These are phyloP conservation scores for Nephotettix cincticeps DNA, from an alignment of 1,140 invertebrate genomes.

Conservation along the genomic window DNA sequence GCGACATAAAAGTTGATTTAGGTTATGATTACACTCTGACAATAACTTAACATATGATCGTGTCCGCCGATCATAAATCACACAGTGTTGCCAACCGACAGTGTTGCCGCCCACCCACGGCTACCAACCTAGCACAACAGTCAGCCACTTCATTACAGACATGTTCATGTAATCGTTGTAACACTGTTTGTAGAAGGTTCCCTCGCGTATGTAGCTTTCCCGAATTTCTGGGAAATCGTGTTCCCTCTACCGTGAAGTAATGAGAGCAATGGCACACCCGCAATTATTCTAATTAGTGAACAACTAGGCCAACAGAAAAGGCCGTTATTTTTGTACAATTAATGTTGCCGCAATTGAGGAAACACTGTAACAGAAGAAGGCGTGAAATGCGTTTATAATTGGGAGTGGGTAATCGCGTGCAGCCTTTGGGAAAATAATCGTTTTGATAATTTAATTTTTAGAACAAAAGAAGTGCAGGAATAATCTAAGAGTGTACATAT, in stretches of 20 bases:
- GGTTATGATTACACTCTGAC: neutral
- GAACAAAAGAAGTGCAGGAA: too few species aligned
- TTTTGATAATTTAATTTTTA: too few species aligned
- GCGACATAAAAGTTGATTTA: too few species aligned
- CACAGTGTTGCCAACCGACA: neutral
- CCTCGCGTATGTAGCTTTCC: neutral
- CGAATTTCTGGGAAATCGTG: neutral
- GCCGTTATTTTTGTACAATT: constrained; percentile 14
- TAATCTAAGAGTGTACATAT: too few species aligned
- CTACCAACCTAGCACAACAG: too few species aligned
- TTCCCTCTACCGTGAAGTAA: neutral
- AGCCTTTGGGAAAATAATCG: too few species aligned
- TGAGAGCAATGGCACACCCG: neutral
- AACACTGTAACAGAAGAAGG: neutral
- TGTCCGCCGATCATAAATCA: neutral
- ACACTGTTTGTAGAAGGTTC: too few species aligned
- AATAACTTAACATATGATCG: constrained; percentile 11
- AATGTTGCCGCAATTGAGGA: constrained; percentile 14
- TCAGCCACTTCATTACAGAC: too few species aligned
- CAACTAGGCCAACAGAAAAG: neutral
- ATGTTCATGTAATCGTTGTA: too few species aligned
- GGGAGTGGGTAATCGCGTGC: neutral
- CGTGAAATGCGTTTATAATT: neutral
- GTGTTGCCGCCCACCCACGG: too few species aligned
- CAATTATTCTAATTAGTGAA: constrained; percentile 21